phyloP scores from a whole-genome alignment of 2,113 vertebrate species.

The Andinoacara biseriatus region DNA sequence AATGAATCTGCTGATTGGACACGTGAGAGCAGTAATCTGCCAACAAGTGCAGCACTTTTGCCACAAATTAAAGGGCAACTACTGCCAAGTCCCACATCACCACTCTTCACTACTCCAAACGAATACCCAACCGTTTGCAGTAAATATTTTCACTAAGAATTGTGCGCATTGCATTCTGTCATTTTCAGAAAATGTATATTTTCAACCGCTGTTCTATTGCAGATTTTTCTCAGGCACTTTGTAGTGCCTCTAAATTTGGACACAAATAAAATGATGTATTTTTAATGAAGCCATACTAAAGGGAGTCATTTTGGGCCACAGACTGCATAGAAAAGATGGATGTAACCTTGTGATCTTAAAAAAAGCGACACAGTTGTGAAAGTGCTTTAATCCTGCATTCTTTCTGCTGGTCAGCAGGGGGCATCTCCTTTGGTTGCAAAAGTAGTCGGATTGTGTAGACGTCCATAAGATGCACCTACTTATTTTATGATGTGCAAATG shows the following conservation, averaged over 20 bases:
- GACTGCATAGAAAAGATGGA: constrained; percentile 5
- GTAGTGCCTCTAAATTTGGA: background rate
- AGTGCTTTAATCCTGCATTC: background rate
- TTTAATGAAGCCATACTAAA: background rate
- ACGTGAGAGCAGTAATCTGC: background rate
- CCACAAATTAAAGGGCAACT: background rate
- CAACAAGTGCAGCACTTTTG: background rate
- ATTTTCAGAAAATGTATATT: no score
- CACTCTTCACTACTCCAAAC: background rate
- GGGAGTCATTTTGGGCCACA: background rate
- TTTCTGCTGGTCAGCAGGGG: background rate
- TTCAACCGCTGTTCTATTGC: background rate
- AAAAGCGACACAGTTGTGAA: background rate
- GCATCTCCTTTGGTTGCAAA: background rate
- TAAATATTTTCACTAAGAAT: background rate
- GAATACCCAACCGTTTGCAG: background rate
- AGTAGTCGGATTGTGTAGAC: background rate
- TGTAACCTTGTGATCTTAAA: background rate
- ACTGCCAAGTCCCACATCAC: background rate
- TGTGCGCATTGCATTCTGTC: background rate
- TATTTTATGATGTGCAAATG: background rate
- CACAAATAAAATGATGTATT: background rate
- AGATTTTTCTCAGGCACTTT: background rate
- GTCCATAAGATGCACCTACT: background rate
- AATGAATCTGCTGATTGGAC: background rate